Conservation (phyloP, 2,888 invertebrate species). For the Leptura quadrifasciata region DNA sequence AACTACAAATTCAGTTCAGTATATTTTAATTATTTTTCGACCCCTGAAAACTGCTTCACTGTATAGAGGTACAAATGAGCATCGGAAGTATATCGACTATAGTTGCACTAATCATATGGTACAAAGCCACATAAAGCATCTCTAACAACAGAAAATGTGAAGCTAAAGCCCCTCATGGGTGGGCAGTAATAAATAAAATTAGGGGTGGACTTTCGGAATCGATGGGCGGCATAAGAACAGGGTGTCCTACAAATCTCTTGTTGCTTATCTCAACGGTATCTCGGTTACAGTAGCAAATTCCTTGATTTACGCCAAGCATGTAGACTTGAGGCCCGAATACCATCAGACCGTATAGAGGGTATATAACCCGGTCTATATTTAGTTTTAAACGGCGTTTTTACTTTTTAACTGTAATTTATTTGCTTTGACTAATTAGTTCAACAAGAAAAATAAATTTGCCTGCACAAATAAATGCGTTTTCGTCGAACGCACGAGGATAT, state of each 20-base stretch:
- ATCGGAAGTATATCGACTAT: too few relatives aligned
- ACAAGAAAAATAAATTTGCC: slow-evolving; percentile 9
- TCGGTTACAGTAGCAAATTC: slow-evolving; percentile 42
- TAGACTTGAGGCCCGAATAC: not conserved
- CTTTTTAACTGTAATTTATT: slow-evolving; percentile 17
- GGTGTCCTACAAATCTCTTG: slow-evolving; percentile 43
- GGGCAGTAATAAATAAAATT: slow-evolving; percentile 46
- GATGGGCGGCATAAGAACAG: slow-evolving; percentile 37
- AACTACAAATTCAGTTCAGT: too few relatives aligned
- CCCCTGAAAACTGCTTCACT: too few relatives aligned
- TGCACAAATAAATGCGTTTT: not conserved
- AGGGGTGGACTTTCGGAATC: slow-evolving; percentile 36
- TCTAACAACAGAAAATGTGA: slow-evolving; percentile 15
- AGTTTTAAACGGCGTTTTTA: not conserved
- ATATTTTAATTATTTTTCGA: too few relatives aligned
- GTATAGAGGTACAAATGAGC: too few relatives aligned
- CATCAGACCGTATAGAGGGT: not conserved
- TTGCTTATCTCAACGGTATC: slow-evolving; percentile 39
- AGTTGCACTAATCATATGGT: not conserved
- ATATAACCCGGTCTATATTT: not conserved
- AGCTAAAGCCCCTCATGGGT: slow-evolving; percentile 19
- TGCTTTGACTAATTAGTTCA: slow-evolving; percentile 10
- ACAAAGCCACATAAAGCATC: not conserved
- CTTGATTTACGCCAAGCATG: slow-evolving; percentile 35
- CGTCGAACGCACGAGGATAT: not conserved